phyloP scores from a whole-genome alignment of 1,140 invertebrate species.

The Magallana angulata region DNA sequence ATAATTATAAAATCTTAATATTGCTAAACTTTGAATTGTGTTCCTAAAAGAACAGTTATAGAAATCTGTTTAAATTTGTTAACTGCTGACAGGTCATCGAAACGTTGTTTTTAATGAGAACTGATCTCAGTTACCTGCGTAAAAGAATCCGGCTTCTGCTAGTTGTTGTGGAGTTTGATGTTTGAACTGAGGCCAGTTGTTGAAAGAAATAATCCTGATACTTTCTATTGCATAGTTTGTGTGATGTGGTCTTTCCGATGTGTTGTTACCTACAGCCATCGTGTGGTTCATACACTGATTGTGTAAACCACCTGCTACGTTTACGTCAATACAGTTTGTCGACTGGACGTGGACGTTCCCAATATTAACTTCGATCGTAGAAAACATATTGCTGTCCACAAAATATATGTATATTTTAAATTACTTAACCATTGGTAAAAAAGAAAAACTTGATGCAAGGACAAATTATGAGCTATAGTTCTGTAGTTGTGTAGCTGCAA shows the following conservation, averaged over 20 bases:
- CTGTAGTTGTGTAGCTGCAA: too few species aligned
- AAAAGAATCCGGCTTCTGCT: slow-evolving; percentile 93
- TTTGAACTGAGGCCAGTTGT: slow-evolving; percentile 76
- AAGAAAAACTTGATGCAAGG: too few species aligned
- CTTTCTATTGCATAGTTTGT: slow-evolving; percentile 81
- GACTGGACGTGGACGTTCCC: slow-evolving; percentile 83
- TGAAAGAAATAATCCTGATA: slow-evolving; percentile 86
- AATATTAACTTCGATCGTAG: slow-evolving; percentile 76
- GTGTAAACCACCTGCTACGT: slow-evolving; percentile 1
- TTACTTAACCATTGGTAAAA: too few species aligned
- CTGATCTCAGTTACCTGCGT: slow-evolving; percentile 84
- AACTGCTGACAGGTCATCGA: too few species aligned
- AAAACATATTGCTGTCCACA: too few species aligned
- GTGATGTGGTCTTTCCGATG: slow-evolving; percentile 62
- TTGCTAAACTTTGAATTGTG: too few species aligned
- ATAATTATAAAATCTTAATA: too few species aligned
- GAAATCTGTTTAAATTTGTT: too few species aligned
- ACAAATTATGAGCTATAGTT: too few species aligned
- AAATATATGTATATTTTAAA: too few species aligned
- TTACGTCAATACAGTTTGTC: background rate
- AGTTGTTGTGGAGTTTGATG: slow-evolving; percentile 88
- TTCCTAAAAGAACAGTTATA: too few species aligned
- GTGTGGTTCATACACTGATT: slow-evolving; percentile 28
- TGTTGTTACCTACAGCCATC: slow-evolving; percentile 69
- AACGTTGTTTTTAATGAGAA: too few species aligned